Evolutionary conservation across 30 jellyfish, hydroid and myxozoan species (phyloP).

Genomic region (Mastigias papua): DNA sequence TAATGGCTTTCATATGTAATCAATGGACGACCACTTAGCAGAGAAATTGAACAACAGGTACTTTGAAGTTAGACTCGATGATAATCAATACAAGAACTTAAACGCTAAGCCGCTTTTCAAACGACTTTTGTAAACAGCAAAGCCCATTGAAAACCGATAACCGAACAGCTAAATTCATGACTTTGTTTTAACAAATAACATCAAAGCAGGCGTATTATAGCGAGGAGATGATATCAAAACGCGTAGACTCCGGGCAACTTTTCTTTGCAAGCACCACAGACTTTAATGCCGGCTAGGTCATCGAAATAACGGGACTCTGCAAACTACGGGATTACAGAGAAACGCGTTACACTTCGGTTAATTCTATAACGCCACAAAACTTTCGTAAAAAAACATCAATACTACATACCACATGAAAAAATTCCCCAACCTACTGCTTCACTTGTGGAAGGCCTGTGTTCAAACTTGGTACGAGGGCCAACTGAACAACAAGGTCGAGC

Average conservation of each 20-base stretch:
- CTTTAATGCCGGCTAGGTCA: neutral
- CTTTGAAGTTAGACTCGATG: neutral
- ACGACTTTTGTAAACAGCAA: slow-evolving; percentile 8
- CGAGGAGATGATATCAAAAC: neutral
- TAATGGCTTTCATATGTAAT: neutral
- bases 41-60: slow-evolving; percentile 1
- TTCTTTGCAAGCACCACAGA: neutral
- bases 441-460: neutral
- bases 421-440: neutral
- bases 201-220: neutral
- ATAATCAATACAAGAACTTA: neutral
- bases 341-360: neutral
- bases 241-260: neutral
- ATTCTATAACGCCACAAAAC: neutral
- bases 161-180: neutral
- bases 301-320: slow-evolving; percentile 29
- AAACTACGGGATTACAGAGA: slow-evolving; percentile 9
- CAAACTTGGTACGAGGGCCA: neutral
- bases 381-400: neutral
- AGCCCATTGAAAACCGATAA: slow-evolving; percentile 33
- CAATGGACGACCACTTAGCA: neutral
- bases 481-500: slow-evolving; percentile 1
- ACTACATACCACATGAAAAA: neutral
- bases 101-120: neutral
- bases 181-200: neutral